Conservation (phyloP, 2,113 vertebrate genomes). For the Phocoena sinus region DNA sequence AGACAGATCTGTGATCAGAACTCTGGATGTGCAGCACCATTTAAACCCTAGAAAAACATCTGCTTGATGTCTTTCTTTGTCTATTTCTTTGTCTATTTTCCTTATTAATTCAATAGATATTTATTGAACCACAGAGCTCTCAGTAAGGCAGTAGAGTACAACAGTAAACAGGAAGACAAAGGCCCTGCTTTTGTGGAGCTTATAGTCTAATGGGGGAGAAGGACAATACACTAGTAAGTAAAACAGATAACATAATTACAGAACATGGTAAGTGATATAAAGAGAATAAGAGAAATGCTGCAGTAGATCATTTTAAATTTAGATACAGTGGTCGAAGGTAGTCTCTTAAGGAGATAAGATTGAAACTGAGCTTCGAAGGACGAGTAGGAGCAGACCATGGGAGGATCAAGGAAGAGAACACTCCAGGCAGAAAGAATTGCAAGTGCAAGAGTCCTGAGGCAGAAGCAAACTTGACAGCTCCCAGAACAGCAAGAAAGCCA, state of each 20-base stretch:
- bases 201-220: background rate
- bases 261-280: background rate
- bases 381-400: background rate
- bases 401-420: background rate
- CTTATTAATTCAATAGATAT: background rate
- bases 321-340: background rate
- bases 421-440: background rate
- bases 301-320: background rate
- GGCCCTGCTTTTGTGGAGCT: background rate
- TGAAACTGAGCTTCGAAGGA: background rate
- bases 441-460: background rate
- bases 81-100: background rate
- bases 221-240: background rate
- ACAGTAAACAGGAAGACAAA: background rate
- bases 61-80: background rate
- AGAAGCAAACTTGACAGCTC: background rate
- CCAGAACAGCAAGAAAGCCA: background rate
- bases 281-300: slow-evolving; percentile 12
- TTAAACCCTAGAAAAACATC: slow-evolving; percentile 33
- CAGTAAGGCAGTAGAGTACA: background rate
- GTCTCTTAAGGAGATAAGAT: background rate
- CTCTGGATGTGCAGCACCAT: background rate
- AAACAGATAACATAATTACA: background rate
- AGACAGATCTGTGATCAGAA: slow-evolving; percentile 31
- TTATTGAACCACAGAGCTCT: background rate